phyloP scores from a whole-genome alignment of 2,888 invertebrate species.

The Melieria omissa region DNA sequence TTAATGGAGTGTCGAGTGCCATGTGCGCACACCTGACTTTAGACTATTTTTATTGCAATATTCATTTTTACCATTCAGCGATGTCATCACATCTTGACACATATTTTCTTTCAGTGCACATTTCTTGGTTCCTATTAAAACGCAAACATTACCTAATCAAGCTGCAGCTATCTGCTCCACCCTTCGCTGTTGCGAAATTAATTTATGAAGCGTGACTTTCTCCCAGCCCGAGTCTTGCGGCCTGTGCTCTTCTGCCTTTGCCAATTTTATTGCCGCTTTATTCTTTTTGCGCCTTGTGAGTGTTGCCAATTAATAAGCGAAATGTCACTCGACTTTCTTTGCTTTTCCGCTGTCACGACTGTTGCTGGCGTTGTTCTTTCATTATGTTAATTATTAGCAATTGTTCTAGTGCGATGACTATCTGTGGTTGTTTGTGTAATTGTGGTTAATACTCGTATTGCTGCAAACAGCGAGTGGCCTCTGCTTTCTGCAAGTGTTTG shows the following conservation, averaged over 20 bases:
- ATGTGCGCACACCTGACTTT: no score
- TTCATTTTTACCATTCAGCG: no score
- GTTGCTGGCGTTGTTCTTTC: constrained; percentile 47
- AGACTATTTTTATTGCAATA: no score
- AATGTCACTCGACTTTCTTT: constrained; percentile 57
- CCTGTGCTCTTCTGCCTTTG: background rate
- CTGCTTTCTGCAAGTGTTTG: background rate
- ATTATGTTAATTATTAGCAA: constrained; percentile 62
- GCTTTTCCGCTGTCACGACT: constrained; percentile 32
- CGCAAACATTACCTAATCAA: background rate
- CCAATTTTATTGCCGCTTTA: background rate
- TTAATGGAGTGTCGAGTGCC: no score
- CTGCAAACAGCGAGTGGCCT: constrained; percentile 13
- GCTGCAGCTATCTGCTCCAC: background rate
- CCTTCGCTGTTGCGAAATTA: constrained; percentile 45
- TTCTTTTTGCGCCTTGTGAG: background rate
- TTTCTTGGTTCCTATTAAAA: no score
- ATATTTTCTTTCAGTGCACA: no score
- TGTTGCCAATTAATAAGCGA: constrained; percentile 35
- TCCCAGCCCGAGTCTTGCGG: background rate
- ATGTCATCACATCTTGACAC: no score
- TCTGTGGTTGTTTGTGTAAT: constrained; percentile 29
- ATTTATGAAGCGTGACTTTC: constrained; percentile 56
- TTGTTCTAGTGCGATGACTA: constrained; percentile 45
- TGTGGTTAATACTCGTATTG: constrained; percentile 19